phyloP scores from a whole-genome alignment of 2,113 vertebrate genomes.

The Hemiscyllium ocellatum region DNA sequence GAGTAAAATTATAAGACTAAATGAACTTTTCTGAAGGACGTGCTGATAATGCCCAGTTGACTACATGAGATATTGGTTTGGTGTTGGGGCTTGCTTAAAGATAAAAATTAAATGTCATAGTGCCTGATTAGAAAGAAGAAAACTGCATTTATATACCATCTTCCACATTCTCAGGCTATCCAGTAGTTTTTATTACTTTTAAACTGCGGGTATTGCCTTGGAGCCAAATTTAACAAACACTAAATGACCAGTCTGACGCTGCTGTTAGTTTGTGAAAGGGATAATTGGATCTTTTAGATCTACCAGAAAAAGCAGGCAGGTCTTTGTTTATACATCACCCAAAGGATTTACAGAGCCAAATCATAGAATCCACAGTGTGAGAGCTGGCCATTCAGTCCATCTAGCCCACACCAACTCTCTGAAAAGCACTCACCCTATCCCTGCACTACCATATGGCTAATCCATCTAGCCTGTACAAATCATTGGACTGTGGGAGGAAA shows the following conservation, averaged over 20 bases:
- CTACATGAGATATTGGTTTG: neutral
- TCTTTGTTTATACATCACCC: neutral
- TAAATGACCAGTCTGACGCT: neutral
- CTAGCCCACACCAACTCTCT: too few relatives aligned
- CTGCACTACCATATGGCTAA: too few relatives aligned
- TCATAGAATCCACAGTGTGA: too few relatives aligned
- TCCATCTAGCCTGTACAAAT: too few relatives aligned
- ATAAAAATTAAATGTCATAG: neutral
- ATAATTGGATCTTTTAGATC: neutral
- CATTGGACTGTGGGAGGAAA: too few relatives aligned
- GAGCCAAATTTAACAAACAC: neutral
- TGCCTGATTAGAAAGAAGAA: neutral
- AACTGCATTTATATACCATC: neutral
- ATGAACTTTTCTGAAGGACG: neutral
- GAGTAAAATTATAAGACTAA: neutral
- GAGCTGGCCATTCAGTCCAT: too few relatives aligned
- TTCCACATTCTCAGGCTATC: neutral
- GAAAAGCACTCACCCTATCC: too few relatives aligned
- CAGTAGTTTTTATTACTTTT: neutral
- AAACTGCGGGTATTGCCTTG: neutral
- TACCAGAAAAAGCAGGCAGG: neutral
- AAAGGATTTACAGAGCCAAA: neutral
- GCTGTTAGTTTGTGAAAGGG: neutral
- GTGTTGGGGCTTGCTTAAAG: neutral
- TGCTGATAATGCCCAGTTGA: neutral